Percentiles rank a stretch among this genome's conserved stretches.
These are phyloP conservation scores for Platysteira castanea DNA, from an alignment of 2,113 vertebrate genomes.

Conservation along the genomic window DNA sequence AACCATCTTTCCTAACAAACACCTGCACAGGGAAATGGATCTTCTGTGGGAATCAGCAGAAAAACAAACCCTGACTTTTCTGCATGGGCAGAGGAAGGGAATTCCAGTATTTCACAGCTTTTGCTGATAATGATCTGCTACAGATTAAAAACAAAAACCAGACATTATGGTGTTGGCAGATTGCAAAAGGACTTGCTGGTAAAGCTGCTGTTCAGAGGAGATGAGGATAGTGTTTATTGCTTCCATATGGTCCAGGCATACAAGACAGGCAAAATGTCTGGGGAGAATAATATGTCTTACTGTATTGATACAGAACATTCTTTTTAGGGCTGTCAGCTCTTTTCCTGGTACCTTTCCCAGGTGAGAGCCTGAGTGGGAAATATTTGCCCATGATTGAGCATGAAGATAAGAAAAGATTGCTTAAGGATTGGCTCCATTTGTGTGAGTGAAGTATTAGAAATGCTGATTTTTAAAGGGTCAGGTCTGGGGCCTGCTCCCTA, in stretches of 20 bases:
- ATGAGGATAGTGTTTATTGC: slow-evolving; percentile 45
- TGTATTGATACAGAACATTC: neutral
- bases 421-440: neutral
- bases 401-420: neutral
- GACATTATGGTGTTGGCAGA: slow-evolving; percentile 56
- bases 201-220: slow-evolving; percentile 51
- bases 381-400: neutral
- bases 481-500: neutral
- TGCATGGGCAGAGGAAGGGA: neutral
- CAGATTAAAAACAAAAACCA: slow-evolving; percentile 44
- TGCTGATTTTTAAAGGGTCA: neutral
- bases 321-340: neutral
- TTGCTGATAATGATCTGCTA: slow-evolving; percentile 47
- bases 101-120: slow-evolving; percentile 52
- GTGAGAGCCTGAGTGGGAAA: neutral
- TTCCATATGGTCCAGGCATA: slow-evolving; percentile 50
- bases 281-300: neutral
- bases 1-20: neutral
- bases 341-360: neutral
- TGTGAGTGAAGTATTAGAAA: neutral
- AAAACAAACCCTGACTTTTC: neutral
- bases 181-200: slow-evolving; percentile 57
- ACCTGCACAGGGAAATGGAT: neutral
- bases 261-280: slow-evolving; percentile 14
- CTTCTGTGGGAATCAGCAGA: neutral